Evolutionary conservation across 2,113 vertebrate species (phyloP), one percentile per base, ranked within the genome.

Genomic region (Podarcis cretensis): DNA sequence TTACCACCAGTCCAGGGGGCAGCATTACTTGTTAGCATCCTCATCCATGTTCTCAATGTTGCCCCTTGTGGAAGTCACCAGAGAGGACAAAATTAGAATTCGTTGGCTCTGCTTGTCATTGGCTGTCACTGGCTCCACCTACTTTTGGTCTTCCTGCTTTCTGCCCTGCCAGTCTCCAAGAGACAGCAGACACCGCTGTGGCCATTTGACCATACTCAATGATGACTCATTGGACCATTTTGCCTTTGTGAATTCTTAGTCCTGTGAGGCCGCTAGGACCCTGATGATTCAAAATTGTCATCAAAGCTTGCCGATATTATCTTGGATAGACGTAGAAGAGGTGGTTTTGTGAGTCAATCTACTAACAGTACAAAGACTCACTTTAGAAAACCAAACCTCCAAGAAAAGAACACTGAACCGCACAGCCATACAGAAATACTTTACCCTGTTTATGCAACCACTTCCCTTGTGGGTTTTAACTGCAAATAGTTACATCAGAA

Each of bases 391-490:
- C 48, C 48, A 54, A 63, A 63, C 18, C 18, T 63, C 59, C 18
- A 83, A 68, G 25, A 65, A 25, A 35, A 68, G 74, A 74, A 59
- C 21, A 59, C 6, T 74, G 79, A 87, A 40, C 73, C 73, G 57
- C 81, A 69, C 48, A 35, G 57, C 77, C 43, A 4, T 63, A 27
- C 48, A n/a, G 68, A 81, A 87, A 59, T n/a, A 74, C 78, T 25
- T 59, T 81, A 63, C 66, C 48, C 66, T 81, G 16, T 87, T 81
- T 74, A 59, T 63, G 66, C 66, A 87, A 87, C 68, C 66, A 71
- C 78, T 87, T 87, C 86, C 86, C 68, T 80, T 87, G 78, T 81
- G 68, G 68, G 78, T 81, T 81, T 48, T 73, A 81, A 87, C 66
- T 57, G 78, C 48, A 57, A 81, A 73, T 20, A 74, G 32, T 87